phyloP scores from a whole-genome alignment of 2,113 vertebrate genomes.

The Hypomesus transpacificus region DNA sequence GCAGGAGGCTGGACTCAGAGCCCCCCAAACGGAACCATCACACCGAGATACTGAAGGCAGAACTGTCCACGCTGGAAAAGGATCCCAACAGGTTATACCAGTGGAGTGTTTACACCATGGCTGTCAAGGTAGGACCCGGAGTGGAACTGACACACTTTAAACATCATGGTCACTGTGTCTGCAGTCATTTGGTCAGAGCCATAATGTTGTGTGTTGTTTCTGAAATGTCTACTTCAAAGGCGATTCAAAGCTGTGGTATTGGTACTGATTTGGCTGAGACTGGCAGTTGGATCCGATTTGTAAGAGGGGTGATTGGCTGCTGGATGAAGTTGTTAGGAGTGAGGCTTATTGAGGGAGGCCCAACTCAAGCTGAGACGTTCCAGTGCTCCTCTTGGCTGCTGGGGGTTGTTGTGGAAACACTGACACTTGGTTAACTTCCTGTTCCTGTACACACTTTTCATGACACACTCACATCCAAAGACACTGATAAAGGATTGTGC shows the following conservation, averaged over 20 bases:
- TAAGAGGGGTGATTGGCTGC: constrained; percentile 35
- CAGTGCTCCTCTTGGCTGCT: constrained; percentile 17
- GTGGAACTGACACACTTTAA: too few relatives aligned
- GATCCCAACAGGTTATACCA: constrained; percentile 23
- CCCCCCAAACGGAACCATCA: not conserved
- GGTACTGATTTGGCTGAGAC: constrained; percentile 16
- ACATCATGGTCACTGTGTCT: too few relatives aligned
- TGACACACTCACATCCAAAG: constrained; percentile 10
- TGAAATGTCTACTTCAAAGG: too few relatives aligned
- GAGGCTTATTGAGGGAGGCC: constrained; percentile 41
- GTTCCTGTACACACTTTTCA: not conserved
- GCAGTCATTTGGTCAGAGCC: too few relatives aligned
- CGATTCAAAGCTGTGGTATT: constrained; percentile 10
- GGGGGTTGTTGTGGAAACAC: constrained; percentile 37
- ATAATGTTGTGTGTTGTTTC: not conserved
- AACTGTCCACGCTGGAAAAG: not conserved
- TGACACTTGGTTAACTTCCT: constrained; percentile 23
- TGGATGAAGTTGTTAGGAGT: constrained; percentile 48
- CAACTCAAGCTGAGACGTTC: constrained; percentile 32
- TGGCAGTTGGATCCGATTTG: constrained; percentile 45
- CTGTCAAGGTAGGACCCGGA: constrained; percentile 51
- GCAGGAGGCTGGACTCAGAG: constrained; percentile 16
- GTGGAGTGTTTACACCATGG: constrained; percentile 25
- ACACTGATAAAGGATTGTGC: not conserved
- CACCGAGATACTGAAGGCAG: not conserved